Evolutionary conservation across 2,888 invertebrate genomes (phyloP), one percentile per base, ranked within the genome.

Genomic region (Esperia sulphurella): DNA sequence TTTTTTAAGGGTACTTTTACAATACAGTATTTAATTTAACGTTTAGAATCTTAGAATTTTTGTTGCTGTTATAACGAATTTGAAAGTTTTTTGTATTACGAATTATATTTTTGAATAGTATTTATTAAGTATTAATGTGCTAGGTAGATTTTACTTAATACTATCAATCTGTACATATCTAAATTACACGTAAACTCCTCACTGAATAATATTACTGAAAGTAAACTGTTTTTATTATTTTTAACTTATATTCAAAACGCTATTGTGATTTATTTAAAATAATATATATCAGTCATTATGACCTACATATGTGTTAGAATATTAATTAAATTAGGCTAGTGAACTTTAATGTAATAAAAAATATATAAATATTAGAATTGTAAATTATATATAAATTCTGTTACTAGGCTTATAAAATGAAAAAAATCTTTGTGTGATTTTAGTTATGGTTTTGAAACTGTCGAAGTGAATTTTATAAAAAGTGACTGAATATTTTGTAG

Each of bases 111-210:
- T 53, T 48, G 51, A 54, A 65, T 63, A 69, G 71, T 71, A 72
- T 76, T 76, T 65, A 55, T 63, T 51, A 71, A 76, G 74, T 75
- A 75, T 78, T 79, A 70, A 56, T 41, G 29, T 46, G 14, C 12
- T 41, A 6, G 13, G 37, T 31, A 40, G 9, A 29, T 35, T 53
- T 46, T 61, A 51, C 57, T 45, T 46, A 58, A 52, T 54, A 55
- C 59, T 50, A 46, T 53, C 45, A 57, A 54, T 51, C 43, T 75
- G 75, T 76, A 74, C 74, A 76, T 76, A 76, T 73, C 74, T 62
- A 63, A 57, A 45, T 28, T 45, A 43, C 43, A 33, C 39, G 30
- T 30, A 14, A 41, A 31, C 39, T 47, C 46, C 47, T 43, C 37
- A 13, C 40, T 30, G 38, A 6, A 46, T n/a, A n/a, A n/a, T 33